These are phyloP conservation scores for Byasa hedistus DNA, from an alignment of 2,888 invertebrate species.

Conservation along the genomic window DNA sequence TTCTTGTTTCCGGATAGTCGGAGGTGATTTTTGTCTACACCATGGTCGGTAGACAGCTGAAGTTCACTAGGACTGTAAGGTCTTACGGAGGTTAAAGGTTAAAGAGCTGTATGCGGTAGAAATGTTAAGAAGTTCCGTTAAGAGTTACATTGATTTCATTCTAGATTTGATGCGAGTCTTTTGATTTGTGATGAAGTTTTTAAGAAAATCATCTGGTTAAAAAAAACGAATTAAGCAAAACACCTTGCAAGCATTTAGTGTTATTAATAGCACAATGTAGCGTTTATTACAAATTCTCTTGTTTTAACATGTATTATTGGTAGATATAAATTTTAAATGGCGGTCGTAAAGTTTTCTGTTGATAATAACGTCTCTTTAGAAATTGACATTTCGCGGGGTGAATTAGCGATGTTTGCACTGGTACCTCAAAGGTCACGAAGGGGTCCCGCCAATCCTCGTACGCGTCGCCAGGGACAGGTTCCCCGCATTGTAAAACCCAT, in stretches of 20 bases:
- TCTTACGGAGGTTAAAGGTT: conserved; percentile 4
- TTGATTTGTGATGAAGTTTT: too few relatives aligned
- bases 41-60: background rate
- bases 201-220: too few relatives aligned
- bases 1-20: conserved; percentile 7
- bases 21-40: conserved; percentile 16
- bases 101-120: background rate
- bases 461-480: conserved; percentile 16
- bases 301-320: background rate
- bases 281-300: background rate
- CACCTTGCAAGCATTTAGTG: background rate
- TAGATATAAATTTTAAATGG: conserved; percentile 1
- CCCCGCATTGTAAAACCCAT: conserved; percentile 7
- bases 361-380: conserved; percentile 30
- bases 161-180: too few relatives aligned
- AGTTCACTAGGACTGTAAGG: conserved; percentile 4
- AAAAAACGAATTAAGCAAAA: too few relatives aligned
- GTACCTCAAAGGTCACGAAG: conserved; percentile 27
- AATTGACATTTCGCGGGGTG: conserved; percentile 24
- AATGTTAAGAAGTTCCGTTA: background rate
- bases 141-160: too few relatives aligned
- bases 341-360: conserved; percentile 11
- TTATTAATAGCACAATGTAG: background rate
- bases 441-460: conserved; percentile 26
- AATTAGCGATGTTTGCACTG: conserved; percentile 5